Base-by-base conservation (phyloP, 2,113 vertebrate species). In the Anolis carolinensis region DNA sequence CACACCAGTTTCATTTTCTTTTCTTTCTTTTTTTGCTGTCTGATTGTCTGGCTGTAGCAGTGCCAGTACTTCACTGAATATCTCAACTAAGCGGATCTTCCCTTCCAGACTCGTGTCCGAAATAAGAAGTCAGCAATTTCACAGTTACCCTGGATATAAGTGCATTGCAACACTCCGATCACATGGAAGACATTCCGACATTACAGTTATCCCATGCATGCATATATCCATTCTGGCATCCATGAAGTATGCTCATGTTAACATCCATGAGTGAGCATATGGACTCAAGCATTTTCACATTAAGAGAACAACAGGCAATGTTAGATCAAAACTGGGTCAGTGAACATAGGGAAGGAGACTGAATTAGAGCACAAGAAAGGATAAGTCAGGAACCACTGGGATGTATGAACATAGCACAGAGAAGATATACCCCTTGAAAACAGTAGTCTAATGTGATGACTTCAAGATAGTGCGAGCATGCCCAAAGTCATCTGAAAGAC, bases 271-370 rank as follows among this genome's bases (percentile, higher is more conserved):
- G 32, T 55, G 68, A 73, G 67, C 50, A 83, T 59, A 83, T 63
- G 55, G 52, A 72, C 52, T 55, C 44, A 11, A 48, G 27, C 18
- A 32, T 27, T 67, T 50, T 39, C 10, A 65, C 36, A 74, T 63
- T 10, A 34, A 83, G 21, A 62, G 20, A 73, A 86, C 34, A 44
- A 73, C 34, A 16, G 27, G 30, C 62, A 73, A 73, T 39, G 25
- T 62, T 73, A 71, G 52, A 48, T 71, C 67, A 83, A 83, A 83
- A 73, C 32, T 39, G 68, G n/a, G 32, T 27, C 81, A 83, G 68
- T 23, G 50, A 83, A 50, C 50, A 62, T 39, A 36, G 70, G 21
- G 36, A 83, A 73, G 23, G 13, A 50, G 34, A 59, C 36, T 73
- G 70, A 83, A 73, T 59, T 34, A 83, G 11, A 62, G 50, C 23